phyloP scores from a whole-genome alignment of 1,140 invertebrate genomes.

The Drosophila cardini region DNA sequence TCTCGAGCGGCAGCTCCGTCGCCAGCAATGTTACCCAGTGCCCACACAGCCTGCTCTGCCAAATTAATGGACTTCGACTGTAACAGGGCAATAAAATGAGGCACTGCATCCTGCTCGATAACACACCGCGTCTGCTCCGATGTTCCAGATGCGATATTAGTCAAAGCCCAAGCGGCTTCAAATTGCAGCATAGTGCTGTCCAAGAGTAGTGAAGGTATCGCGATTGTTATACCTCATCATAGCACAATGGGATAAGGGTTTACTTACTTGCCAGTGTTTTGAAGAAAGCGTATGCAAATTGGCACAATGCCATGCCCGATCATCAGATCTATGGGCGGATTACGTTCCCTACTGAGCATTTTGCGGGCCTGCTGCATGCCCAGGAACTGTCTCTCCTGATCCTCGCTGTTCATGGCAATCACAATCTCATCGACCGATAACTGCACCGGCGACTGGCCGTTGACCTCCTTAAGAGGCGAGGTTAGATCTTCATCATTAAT shows the following conservation, averaged over 20 bases:
- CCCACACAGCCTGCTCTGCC: constrained; percentile 98
- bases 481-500: constrained; percentile 87
- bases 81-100: constrained; percentile 92
- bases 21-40: constrained; percentile 98
- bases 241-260: too few species aligned
- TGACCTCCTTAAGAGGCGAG: constrained; percentile 86
- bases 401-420: constrained; percentile 87
- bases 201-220: background rate
- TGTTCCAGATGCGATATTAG: constrained; percentile 98
- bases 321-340: constrained; percentile 97
- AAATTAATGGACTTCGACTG: constrained; percentile 90
- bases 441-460: constrained; percentile 84
- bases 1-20: constrained; percentile 92
- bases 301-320: constrained; percentile 95
- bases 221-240: too few species aligned
- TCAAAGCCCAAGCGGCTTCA: constrained; percentile 98
- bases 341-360: constrained; percentile 95
- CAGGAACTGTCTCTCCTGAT: constrained; percentile 87
- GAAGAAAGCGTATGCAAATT: constrained; percentile 92
- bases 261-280: constrained; percentile 89
- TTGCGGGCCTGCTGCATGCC: constrained; percentile 93
- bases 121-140: constrained; percentile 95
- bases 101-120: constrained; percentile 93
- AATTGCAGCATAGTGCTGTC: constrained; percentile 95
- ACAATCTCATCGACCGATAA: constrained; percentile 88